A percentile compares a stretch with the other conserved stretches of the same genome.
Conservation (phyloP, 2,888 invertebrate species). For the Drosophila acutilabella region DNA sequence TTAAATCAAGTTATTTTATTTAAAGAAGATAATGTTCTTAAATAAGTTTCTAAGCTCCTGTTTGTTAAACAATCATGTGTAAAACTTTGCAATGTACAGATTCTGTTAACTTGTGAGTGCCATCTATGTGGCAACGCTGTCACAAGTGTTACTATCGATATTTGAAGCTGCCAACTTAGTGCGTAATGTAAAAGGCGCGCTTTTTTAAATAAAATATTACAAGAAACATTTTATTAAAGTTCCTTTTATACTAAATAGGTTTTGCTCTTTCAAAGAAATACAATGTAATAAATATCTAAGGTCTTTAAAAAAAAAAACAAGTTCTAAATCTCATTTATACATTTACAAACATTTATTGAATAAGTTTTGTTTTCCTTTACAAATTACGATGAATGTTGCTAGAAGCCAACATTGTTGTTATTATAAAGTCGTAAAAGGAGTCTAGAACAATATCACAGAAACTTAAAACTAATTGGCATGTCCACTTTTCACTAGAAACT, state of each 20-base stretch:
- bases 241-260: background rate
- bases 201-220: background rate
- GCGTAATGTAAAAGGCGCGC: background rate
- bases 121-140: constrained; percentile 6
- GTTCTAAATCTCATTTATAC: constrained; percentile 18
- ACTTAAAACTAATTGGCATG: constrained; percentile 74
- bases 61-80: background rate
- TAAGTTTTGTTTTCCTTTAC: constrained; percentile 20
- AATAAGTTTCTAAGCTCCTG: no score
- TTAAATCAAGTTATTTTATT: no score
- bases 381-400: constrained; percentile 45
- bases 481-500: constrained; percentile 37
- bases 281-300: no score
- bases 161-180: constrained; percentile 1
- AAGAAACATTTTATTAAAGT: background rate
- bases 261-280: no score
- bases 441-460: constrained; percentile 76
- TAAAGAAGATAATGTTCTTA: no score
- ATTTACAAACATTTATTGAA: constrained; percentile 8
- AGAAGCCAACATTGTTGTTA: constrained; percentile 50
- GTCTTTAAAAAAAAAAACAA: no score
- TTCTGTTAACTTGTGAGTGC: background rate
- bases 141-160: background rate
- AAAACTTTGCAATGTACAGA: background rate
- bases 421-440: constrained; percentile 47